Evolutionary conservation across 1,140 invertebrate genomes (phyloP), one percentile per base, ranked within the genome.

Genomic region (Diorhabda carinulata): DNA sequence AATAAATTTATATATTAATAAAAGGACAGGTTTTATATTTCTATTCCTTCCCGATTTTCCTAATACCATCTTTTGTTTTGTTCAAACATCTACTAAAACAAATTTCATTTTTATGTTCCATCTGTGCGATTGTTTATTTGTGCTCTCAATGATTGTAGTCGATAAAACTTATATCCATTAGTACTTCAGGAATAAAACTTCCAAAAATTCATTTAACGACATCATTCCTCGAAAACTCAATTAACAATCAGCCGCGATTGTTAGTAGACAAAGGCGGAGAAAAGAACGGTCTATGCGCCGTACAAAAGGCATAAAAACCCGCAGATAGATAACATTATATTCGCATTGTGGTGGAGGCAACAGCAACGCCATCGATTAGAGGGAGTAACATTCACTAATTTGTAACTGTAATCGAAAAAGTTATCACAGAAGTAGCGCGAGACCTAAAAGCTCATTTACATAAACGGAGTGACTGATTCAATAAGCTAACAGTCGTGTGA

Each of bases 231-330:
- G 47, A 65, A 78, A 76, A 73, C 69, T 79, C 79, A 79, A 80
- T 80, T 79, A 80, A 79, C 78, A 80, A 80, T 80, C 78, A 80
- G 73, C 70, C 70, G n/a, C 77, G 74, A 78, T 78, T 79, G 77
- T 78, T 72, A 65, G 68, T 72, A 73, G 67, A 75, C 74, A 78
- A 78, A 77, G 66, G 70, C 59, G 64, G 57, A 65, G 71, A 76
- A 78, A 78, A 60, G 58, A 60, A 60, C 58, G n/a, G n/a, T 62
- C 43, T 44, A 43, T 62, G 65, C 59, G 59, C 41, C 73, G 71
- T 74, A 78, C 78, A 78, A 79, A 76, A 75, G 77, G 74, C 72
- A 68, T 73, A 77, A 78, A 79, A 79, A 78, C 75, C 70, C 61
- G 43, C 42, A 66, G 65, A 58, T 61, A 67, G 79, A 79, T 80